Conservation (phyloP, 2,113 vertebrate genomes). For the Asarcornis scutulata region DNA sequence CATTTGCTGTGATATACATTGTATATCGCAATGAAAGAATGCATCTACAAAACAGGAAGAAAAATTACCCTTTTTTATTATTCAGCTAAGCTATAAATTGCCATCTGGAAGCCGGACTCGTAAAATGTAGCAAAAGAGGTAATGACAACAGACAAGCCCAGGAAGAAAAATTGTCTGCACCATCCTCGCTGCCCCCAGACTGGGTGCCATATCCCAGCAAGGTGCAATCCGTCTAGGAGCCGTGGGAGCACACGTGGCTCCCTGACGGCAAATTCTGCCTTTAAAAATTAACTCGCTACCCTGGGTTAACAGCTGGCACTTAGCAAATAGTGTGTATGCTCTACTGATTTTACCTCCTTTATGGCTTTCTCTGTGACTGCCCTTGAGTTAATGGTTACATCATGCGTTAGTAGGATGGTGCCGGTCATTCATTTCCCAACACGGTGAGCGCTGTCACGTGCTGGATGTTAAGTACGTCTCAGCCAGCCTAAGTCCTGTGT, state of each 20-base stretch:
- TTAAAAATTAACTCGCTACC: slow-evolving; percentile 16
- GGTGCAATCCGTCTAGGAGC: background rate
- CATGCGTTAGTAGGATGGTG: background rate
- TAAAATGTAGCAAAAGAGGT: background rate
- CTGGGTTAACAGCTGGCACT: background rate
- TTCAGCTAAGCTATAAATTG: background rate
- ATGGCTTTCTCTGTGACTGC: background rate
- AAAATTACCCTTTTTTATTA: background rate
- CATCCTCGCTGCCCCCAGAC: background rate
- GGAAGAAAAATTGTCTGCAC: background rate
- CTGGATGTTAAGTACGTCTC: background rate
- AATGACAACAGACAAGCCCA: background rate
- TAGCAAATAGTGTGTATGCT: slow-evolving; percentile 4
- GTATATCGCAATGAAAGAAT: background rate
- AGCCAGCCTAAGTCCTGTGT: background rate
- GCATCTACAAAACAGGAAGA: background rate
- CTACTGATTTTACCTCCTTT: background rate
- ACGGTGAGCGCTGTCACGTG: background rate
- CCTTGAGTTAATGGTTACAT: slow-evolving; percentile 29
- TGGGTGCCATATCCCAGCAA: background rate
- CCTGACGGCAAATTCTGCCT: background rate
- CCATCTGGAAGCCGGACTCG: background rate
- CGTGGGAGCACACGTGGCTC: background rate
- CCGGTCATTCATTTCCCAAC: background rate
- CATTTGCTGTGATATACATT: background rate